A percentile compares a stretch with the other conserved stretches of the same genome.
Evolutionary conservation across 2,888 invertebrate species (phyloP).

Genomic region (Ophion ventricosus): DNA sequence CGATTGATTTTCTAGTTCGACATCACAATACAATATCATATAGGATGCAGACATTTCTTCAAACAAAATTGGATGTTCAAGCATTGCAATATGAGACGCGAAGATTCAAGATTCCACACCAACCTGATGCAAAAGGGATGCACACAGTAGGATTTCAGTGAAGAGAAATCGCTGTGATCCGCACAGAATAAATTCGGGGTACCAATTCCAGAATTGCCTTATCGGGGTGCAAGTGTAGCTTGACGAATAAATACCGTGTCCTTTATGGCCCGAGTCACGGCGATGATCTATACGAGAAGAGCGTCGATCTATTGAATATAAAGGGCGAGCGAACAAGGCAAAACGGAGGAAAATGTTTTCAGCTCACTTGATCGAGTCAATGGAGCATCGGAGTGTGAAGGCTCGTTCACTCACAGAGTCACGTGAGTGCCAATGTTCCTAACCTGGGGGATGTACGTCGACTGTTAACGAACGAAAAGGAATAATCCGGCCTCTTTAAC

Average conservation of each 20-base stretch:
- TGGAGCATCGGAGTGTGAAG: constrained; percentile 50
- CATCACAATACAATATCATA: background rate
- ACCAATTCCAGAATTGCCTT: background rate
- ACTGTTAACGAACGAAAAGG: background rate
- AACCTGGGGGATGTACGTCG: background rate
- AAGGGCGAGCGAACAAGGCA: background rate
- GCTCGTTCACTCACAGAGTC: constrained; percentile 33
- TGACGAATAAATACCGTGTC: background rate
- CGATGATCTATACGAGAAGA: constrained; percentile 5
- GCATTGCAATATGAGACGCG: background rate
- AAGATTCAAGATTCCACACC: background rate
- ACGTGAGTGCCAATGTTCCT: constrained; percentile 10
- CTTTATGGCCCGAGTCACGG: background rate
- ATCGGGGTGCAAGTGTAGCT: background rate
- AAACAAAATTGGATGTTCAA: background rate
- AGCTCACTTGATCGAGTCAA: constrained; percentile 47
- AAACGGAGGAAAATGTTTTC: constrained; percentile 50
- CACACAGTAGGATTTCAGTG: background rate
- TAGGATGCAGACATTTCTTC: background rate
- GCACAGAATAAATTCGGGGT: background rate
- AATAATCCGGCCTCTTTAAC: background rate
- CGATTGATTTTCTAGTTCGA: background rate
- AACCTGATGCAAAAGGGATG: background rate
- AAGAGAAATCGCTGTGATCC: background rate
- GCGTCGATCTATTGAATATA: background rate